These are phyloP conservation scores for Promerops cafer DNA, from an alignment of 2,113 vertebrate species.

Conservation along the genomic window DNA sequence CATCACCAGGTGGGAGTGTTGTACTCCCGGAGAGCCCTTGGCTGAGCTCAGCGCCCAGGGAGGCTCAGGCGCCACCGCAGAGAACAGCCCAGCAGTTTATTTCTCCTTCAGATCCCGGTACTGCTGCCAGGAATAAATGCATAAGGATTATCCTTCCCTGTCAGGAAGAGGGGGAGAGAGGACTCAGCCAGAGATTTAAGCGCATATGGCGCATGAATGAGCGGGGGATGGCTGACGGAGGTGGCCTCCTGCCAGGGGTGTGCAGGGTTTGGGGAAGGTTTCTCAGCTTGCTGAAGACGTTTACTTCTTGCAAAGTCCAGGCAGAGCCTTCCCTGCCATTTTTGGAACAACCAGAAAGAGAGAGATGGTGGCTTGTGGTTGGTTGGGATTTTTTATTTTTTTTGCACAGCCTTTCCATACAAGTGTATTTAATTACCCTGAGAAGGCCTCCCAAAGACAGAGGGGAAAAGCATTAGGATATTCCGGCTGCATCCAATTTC, in stretches of 20 bases:
- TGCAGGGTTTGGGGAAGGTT: neutral
- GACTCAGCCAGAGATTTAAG: neutral
- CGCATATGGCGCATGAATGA: slow-evolving; percentile 11
- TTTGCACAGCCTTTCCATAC: neutral
- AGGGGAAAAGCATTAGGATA: slow-evolving; percentile 21
- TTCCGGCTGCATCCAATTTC: neutral
- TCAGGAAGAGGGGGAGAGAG: slow-evolving; percentile 16
- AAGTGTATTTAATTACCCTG: slow-evolving; percentile 29
- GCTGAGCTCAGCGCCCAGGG: neutral
- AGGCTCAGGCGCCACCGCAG: neutral
- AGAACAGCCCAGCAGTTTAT: slow-evolving; percentile 17
- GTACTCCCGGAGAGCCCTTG: slow-evolving; percentile 19
- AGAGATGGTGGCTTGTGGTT: neutral
- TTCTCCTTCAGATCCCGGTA: slow-evolving; percentile 4
- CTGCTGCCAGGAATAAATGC: slow-evolving; percentile 53
- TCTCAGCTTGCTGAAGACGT: neutral
- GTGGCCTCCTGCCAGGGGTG: slow-evolving; percentile 35
- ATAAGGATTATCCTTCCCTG: slow-evolving; percentile 47
- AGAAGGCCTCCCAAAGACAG: slow-evolving; percentile 40
- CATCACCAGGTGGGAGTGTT: slow-evolving; percentile 66
- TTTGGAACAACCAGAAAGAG: neutral
- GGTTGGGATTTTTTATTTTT: neutral
- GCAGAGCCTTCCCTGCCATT: neutral
- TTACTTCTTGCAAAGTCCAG: neutral
- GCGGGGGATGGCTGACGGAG: neutral